A percentile compares a stretch with the other conserved stretches of the same genome.
Conservation (phyloP, 2,113 vertebrate genomes). For the Ptilonorhynchus violaceus region DNA sequence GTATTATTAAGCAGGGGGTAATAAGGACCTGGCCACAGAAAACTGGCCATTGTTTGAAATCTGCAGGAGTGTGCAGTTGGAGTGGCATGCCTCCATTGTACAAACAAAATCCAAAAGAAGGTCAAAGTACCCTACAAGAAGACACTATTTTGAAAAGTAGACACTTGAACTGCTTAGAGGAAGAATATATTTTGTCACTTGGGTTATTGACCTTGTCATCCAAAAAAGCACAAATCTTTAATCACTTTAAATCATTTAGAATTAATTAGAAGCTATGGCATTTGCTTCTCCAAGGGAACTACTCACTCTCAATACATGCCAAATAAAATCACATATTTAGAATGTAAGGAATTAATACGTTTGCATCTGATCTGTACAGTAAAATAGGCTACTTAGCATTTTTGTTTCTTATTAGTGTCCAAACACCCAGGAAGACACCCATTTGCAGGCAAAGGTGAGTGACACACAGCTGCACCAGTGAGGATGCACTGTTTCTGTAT, state of each 20-base stretch:
- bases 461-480: neutral
- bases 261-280: neutral
- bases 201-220: neutral
- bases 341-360: neutral
- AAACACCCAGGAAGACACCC: neutral
- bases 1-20: neutral
- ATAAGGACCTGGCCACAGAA: neutral
- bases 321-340: neutral
- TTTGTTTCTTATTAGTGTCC: neutral
- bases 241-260: neutral
- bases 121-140: constrained; percentile 15
- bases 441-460: neutral
- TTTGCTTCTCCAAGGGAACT: neutral
- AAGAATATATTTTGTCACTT: neutral
- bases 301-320: neutral
- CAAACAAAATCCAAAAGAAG: constrained; percentile 1
- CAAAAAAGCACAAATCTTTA: neutral
- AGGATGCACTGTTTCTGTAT: neutral
- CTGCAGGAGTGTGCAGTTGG: neutral
- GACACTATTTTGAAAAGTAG: neutral
- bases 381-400: neutral
- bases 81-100: neutral
- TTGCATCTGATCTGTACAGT: neutral
- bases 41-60: neutral
- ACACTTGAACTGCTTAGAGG: neutral